Evolutionary conservation across 2,888 invertebrate species (phyloP).

Genomic region (Cantharis rustica): DNA sequence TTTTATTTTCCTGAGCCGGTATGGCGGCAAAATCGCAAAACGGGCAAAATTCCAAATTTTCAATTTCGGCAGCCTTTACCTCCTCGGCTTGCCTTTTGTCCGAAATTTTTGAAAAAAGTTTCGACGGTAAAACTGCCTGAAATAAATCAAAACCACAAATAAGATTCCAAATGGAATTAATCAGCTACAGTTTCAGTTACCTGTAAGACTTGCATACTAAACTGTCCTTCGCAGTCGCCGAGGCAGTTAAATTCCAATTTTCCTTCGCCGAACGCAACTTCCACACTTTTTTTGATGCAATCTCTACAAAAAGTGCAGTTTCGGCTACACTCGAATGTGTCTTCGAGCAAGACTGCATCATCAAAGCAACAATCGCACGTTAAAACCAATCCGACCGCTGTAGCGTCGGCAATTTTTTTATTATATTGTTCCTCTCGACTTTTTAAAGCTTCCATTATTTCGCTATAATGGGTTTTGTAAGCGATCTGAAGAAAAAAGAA

Average conservation of each 20-base stretch:
- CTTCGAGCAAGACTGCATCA: conserved; percentile 57
- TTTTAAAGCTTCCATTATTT: conserved; percentile 42
- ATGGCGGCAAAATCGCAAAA: no score
- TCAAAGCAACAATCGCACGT: conserved; percentile 63
- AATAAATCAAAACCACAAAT: no score
- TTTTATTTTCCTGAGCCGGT: conserved; percentile 45
- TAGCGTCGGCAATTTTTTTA: conserved; percentile 43
- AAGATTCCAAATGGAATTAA: no score
- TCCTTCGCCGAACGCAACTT: conserved; percentile 54
- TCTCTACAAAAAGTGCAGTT: conserved; percentile 57
- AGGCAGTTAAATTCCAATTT: conserved; percentile 57
- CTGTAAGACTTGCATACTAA: conserved; percentile 48
- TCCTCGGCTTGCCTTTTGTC: conserved; percentile 60
- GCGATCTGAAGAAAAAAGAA: conserved; percentile 21
- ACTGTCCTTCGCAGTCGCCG: conserved; percentile 47
- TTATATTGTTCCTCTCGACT: conserved; percentile 27
- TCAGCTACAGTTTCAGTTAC: conserved; percentile 30
- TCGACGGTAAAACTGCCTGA: conserved; percentile 39
- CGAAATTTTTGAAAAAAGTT: conserved; percentile 57
- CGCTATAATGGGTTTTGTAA: conserved; percentile 42
- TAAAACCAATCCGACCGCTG: conserved; percentile 50
- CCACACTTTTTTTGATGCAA: conserved; percentile 53
- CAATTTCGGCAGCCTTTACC: conserved; percentile 56
- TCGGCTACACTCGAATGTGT: conserved; percentile 51
- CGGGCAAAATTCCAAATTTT: no score